Evolutionary conservation across 2,888 invertebrate genomes (phyloP).

Genomic region (Hemistola chrysoprasaria): DNA sequence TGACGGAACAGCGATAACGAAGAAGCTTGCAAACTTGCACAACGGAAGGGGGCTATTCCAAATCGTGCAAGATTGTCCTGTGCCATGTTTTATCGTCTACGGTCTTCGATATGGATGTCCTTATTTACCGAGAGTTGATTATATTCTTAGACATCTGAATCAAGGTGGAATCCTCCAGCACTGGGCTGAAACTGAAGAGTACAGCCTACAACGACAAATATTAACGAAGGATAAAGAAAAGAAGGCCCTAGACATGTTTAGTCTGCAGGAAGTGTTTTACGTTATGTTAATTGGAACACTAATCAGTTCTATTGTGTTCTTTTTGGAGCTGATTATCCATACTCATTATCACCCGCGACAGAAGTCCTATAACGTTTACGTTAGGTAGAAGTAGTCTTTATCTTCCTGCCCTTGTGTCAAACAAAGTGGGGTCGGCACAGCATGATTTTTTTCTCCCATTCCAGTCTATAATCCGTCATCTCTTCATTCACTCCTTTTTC

Average conservation of each 20-base stretch:
- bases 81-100: conserved; percentile 80
- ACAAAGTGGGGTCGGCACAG: too few species aligned
- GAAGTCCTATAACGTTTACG: neutral
- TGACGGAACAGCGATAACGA: conserved; percentile 55
- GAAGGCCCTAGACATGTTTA: conserved; percentile 56
- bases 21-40: conserved; percentile 50
- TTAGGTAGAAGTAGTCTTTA: too few species aligned
- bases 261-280: conserved; percentile 72
- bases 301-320: conserved; percentile 48
- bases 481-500: too few species aligned
- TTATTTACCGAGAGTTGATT: conserved; percentile 71
- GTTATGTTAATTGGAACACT: conserved; percentile 52
- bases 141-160: conserved; percentile 64
- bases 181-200: conserved; percentile 60
- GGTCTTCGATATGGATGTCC: conserved; percentile 83
- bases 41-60: conserved; percentile 74
- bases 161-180: conserved; percentile 77
- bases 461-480: too few species aligned
- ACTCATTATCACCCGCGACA: conserved; percentile 55
- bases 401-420: too few species aligned
- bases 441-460: too few species aligned
- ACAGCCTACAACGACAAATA: conserved; percentile 36
- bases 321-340: conserved; percentile 44
- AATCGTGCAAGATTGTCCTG: conserved; percentile 73
- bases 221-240: conserved; percentile 37